A percentile compares a stretch with the other conserved stretches of the same genome.
These are phyloP conservation scores for Ischnus inquisitorius DNA, from an alignment of 2,888 invertebrate species.

Conservation along the genomic window DNA sequence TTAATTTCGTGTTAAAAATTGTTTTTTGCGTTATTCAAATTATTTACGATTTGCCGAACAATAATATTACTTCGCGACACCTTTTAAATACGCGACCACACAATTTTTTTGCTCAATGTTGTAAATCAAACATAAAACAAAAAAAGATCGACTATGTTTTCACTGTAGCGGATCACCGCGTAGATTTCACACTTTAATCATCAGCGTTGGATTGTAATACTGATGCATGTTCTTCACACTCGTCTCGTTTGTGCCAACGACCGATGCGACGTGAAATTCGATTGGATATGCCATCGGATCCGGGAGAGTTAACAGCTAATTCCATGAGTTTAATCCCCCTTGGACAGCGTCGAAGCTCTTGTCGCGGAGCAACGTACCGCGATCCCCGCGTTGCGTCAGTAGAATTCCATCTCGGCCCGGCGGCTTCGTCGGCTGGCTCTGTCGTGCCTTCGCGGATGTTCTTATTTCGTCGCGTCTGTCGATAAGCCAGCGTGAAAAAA, in stretches of 20 bases:
- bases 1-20: too few species aligned
- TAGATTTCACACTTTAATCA: not conserved
- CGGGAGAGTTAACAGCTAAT: not conserved
- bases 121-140: too few species aligned
- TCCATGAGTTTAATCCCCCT: not conserved
- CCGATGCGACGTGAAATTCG: not conserved
- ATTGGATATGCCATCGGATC: not conserved
- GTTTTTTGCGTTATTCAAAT: too few species aligned
- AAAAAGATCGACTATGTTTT: too few species aligned
- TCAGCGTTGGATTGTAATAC: not conserved
- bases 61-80: too few species aligned
- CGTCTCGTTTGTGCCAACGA: not conserved
- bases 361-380: not conserved
- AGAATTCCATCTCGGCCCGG: not conserved
- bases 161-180: not conserved
- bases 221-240: not conserved
- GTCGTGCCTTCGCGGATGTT: too few species aligned
- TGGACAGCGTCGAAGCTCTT: not conserved
- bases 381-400: conserved; percentile 12
- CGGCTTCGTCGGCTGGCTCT: too few species aligned
- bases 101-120: too few species aligned
- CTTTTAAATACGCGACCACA: too few species aligned
- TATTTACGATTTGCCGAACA: too few species aligned
- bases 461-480: not conserved
- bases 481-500: conserved; percentile 28